These are phyloP conservation scores for Halcyon senegalensis DNA, from an alignment of 2,113 vertebrate genomes.

Conservation along the genomic window DNA sequence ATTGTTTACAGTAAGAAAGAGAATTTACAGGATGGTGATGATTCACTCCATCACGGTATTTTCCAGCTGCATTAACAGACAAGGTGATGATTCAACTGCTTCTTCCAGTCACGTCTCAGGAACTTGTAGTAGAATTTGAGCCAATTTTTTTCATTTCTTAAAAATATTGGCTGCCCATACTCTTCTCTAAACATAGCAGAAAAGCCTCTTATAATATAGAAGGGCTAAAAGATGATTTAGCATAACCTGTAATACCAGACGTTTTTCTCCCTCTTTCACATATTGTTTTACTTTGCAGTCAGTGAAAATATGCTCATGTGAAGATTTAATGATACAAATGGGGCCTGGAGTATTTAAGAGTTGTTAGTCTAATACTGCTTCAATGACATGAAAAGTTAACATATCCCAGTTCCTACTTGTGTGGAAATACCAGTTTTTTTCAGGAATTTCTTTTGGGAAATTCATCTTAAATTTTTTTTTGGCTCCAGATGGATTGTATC, in stretches of 20 bases:
- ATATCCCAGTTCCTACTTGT: neutral
- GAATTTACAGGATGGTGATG: neutral
- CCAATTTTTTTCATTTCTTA: neutral
- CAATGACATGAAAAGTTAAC: neutral
- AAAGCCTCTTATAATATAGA: neutral
- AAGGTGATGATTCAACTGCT: conserved; percentile 1
- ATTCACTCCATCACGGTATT: neutral
- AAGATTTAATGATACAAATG: neutral
- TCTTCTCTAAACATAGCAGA: neutral
- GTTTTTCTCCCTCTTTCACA: neutral
- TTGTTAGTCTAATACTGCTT: neutral
- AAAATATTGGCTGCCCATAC: neutral
- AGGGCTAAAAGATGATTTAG: neutral
- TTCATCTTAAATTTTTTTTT: neutral
- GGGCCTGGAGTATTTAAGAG: neutral
- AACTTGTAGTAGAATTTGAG: neutral
- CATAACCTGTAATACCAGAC: neutral
- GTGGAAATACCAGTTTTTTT: neutral
- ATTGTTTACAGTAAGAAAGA: neutral
- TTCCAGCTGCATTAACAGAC: conserved; percentile 2
- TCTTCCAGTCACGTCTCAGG: conserved; percentile 5
- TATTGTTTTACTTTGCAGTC: neutral
- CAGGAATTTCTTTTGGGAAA: neutral
- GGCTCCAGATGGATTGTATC: neutral
- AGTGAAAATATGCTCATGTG: neutral